Evolutionary conservation across 2,113 vertebrate genomes (phyloP).

Genomic region (Melanostigma gelatinosum): DNA sequence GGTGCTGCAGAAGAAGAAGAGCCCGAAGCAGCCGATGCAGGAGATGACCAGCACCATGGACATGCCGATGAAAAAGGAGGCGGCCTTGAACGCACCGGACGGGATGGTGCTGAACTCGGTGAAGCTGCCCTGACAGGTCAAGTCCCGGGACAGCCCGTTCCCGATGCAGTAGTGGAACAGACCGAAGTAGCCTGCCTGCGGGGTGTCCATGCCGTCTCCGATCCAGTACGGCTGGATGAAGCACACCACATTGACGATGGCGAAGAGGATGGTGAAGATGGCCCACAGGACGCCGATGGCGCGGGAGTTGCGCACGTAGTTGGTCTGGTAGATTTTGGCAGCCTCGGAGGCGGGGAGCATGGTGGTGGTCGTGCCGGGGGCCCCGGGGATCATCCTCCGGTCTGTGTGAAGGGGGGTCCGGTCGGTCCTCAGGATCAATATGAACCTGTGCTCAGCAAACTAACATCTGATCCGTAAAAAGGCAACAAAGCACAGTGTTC

Average conservation of each 20-base stretch:
- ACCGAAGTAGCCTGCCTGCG: conserved; percentile 97
- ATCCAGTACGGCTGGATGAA: conserved; percentile 99
- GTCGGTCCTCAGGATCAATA: conserved; percentile 33
- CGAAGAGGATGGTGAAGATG: conserved; percentile 98
- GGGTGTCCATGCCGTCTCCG: conserved; percentile 96
- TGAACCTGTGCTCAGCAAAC: conserved; percentile 32
- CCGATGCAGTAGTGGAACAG: conserved; percentile 99
- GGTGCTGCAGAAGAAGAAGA: conserved; percentile 99
- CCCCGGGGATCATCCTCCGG: conserved; percentile 82
- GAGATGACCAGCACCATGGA: conserved; percentile 96
- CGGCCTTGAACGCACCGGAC: conserved; percentile 97
- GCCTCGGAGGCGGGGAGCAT: conserved; percentile 97
- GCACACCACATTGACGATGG: conserved; percentile 98
- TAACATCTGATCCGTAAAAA: conserved; percentile 30
- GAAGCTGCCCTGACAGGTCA: conserved; percentile 96
- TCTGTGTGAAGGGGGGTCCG: conserved; percentile 16
- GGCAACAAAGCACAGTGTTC: background rate
- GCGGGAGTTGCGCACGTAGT: conserved; percentile 98
- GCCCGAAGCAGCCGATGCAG: conserved; percentile 95
- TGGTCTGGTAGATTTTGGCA: conserved; percentile 97
- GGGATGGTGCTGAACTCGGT: conserved; percentile 96
- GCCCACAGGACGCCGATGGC: conserved; percentile 99
- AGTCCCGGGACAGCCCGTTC: conserved; percentile 92
- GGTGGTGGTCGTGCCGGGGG: conserved; percentile 82
- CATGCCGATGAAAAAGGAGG: conserved; percentile 96